Evolutionary conservation across 2,797 vertebrate genomes (phyloP).

Genomic region (Zalophus californianus): DNA sequence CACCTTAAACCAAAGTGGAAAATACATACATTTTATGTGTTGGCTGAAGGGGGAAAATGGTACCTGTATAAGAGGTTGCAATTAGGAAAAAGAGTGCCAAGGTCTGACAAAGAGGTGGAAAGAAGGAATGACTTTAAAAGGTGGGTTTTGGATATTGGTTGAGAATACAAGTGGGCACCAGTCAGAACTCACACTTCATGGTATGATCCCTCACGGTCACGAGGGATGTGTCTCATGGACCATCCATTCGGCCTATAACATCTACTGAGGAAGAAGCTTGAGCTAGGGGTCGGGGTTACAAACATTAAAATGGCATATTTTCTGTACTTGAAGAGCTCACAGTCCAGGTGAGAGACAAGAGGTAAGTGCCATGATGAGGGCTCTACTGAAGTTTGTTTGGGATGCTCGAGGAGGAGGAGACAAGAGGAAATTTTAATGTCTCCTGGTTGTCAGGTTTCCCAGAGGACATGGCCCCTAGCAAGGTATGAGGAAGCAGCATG

Average conservation of each 20-base stretch:
- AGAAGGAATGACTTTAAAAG: neutral
- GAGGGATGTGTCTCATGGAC: neutral
- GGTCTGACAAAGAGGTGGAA: neutral
- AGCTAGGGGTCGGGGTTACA: neutral
- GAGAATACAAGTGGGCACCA: neutral
- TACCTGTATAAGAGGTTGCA: neutral
- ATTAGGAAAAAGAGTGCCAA: neutral
- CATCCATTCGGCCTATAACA: neutral
- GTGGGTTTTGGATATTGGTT: neutral
- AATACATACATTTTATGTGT: neutral
- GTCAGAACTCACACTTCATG: neutral
- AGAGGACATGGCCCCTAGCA: neutral
- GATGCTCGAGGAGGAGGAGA: neutral
- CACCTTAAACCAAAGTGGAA: neutral
- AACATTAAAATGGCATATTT: neutral
- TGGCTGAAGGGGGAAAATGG: neutral
- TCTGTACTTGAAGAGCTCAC: neutral
- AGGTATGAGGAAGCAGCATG: neutral
- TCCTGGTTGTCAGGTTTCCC: neutral
- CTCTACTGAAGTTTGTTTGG: neutral
- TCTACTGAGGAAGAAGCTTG: neutral
- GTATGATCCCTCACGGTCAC: neutral
- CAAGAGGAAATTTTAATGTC: neutral
- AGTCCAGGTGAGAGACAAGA: neutral
- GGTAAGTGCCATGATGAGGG: neutral